Base-by-base conservation (phyloP, 1,140 invertebrate species). In the Propsilocerus akamusi region DNA sequence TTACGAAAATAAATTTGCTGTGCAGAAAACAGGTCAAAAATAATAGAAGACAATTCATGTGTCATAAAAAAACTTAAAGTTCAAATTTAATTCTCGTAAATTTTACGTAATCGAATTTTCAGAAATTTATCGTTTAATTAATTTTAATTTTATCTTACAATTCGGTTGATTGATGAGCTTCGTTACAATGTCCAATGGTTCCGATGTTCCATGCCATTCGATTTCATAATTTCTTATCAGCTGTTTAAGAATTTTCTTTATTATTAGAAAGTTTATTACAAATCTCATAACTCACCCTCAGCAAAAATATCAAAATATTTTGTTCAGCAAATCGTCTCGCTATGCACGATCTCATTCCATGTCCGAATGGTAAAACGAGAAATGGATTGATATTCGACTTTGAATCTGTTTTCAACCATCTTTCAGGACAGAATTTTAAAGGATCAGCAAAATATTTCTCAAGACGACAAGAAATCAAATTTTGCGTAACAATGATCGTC, bases 401-500 rank as follows among this genome's bases (percentile, higher is more conserved):
- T 53, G 23, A 55, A 51, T 14, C 32, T 12, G 30, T 11, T 56
- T 73, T 72, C 2, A 86, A 58, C 85, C 85, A 90, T 32, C 86
- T 70, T 58, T 90, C 83, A 0, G 87, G 86, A 34, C 75, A 66
- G 57, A 88, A 92, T 32, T 63, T 51, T 41, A 79, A 52, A 1
- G 88, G 77, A 14, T 80, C 61, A 3, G 68, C 54, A 53, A 90
- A 86, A 62, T 88, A 81, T 56, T 84, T 66, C 0, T 74, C 68
- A 32, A 83, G 63, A 26, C 79, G 71, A 54, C 78, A 86, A 0
- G 77, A 72, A 2, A 88, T 66, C 73, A 87, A 86, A 60, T 93
- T 95, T 59, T 92, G 84, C 11, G 86, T 88, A 5, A 94, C 83
- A 12, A 90, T 73, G 2, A 86, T 76, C 0, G 86, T 92, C 88